These are phyloP conservation scores for Aurelia aurita DNA, from an alignment of 30 jellyfish, hydroid and myxozoan genomes.

Conservation along the genomic window DNA sequence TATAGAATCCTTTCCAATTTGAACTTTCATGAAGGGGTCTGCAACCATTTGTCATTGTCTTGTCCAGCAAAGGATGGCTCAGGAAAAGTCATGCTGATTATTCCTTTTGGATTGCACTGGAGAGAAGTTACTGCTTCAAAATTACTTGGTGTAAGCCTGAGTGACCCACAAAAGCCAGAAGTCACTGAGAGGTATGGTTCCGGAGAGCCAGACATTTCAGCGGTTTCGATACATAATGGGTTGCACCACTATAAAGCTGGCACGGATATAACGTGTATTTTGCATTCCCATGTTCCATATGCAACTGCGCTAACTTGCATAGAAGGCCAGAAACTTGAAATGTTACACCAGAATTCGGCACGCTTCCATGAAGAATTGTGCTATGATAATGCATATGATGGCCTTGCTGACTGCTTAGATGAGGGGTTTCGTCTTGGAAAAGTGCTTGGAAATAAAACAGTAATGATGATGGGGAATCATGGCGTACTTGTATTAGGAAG, in stretches of 20 bases:
- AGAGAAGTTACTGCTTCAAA: slow-evolving; percentile 76
- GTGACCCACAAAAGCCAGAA: slow-evolving; percentile 38
- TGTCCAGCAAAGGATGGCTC: slow-evolving; percentile 86
- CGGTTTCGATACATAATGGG: slow-evolving; percentile 74
- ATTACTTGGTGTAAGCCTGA: slow-evolving; percentile 59
- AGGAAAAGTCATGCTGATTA: slow-evolving; percentile 55
- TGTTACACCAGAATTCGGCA: slow-evolving; percentile 74
- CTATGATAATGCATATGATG: slow-evolving; percentile 72
- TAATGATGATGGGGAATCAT: slow-evolving; percentile 90
- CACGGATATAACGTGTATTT: slow-evolving; percentile 39
- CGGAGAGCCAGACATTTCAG: slow-evolving; percentile 73
- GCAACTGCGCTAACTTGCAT: slow-evolving; percentile 58
- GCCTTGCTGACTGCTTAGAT: slow-evolving; percentile 44
- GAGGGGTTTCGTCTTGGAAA: slow-evolving; percentile 79
- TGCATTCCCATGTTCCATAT: slow-evolving; percentile 56
- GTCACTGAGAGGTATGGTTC: slow-evolving; percentile 45
- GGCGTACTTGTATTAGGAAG: slow-evolving; percentile 76
- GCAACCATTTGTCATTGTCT: slow-evolving; percentile 74
- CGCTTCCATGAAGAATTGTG: slow-evolving; percentile 61
- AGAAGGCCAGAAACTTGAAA: slow-evolving; percentile 57
- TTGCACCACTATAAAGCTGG: slow-evolving; percentile 47
- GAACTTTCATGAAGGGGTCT: slow-evolving; percentile 69
- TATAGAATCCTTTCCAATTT: slow-evolving; percentile 61
- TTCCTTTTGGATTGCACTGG: slow-evolving; percentile 77
- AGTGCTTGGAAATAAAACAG: slow-evolving; percentile 57